Percentiles rank a stretch among this genome's conserved stretches.
Evolutionary conservation across 2,888 invertebrate species (phyloP).

Genomic region (Tineola bisselliella): DNA sequence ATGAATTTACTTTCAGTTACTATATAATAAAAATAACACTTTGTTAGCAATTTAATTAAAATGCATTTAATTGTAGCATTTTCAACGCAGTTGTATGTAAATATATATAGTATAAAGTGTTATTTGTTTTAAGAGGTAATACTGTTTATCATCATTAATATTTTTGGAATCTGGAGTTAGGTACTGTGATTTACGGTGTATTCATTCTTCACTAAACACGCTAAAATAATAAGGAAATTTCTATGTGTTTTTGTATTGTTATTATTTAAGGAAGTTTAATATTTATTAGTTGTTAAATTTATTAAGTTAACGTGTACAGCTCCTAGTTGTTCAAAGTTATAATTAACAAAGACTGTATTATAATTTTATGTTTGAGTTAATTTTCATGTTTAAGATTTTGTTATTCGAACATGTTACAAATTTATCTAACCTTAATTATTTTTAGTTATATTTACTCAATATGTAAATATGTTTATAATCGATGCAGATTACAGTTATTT

Average conservation of each 20-base stretch:
- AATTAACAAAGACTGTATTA: constrained; percentile 9
- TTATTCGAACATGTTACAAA: constrained; percentile 4
- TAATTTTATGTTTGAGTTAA: constrained; percentile 1
- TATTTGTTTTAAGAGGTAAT: background rate
- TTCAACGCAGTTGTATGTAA: background rate
- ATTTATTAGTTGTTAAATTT: background rate
- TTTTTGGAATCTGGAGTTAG: background rate
- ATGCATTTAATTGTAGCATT: constrained; percentile 9
- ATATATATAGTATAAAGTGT: no score
- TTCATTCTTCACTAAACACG: background rate
- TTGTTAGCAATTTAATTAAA: background rate
- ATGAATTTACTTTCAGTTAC: background rate
- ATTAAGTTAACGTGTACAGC: background rate
- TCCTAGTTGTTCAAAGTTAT: constrained; percentile 2
- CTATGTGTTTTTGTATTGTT: background rate
- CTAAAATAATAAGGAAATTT: background rate
- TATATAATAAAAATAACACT: background rate
- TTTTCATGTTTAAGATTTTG: background rate
- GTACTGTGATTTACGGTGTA: background rate
- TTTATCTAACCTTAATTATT: constrained; percentile 8
- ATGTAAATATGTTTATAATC: constrained; percentile 62
- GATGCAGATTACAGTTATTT: constrained; percentile 59
- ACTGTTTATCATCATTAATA: background rate
- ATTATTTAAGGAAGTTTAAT: background rate
- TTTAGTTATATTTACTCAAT: constrained; percentile 34